These are phyloP conservation scores for Actinernus sp. DNA, from an alignment of 92 coral and sea anemone species.

Conservation along the genomic window DNA sequence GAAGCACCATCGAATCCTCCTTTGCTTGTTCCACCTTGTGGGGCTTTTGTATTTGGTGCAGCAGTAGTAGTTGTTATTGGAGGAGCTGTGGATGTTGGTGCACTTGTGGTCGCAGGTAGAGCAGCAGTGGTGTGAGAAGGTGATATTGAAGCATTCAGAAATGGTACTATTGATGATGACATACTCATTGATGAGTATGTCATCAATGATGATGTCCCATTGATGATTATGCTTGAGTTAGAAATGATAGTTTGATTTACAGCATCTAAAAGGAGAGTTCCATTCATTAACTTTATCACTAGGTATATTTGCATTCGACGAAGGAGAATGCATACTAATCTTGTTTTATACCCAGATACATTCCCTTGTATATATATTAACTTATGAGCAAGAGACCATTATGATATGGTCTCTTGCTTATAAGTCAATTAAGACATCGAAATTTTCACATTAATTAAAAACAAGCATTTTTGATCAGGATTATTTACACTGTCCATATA, in stretches of 20 bases:
- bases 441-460: too few relatives aligned
- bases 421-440: too few relatives aligned
- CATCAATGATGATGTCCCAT: background rate
- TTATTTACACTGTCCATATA: too few relatives aligned
- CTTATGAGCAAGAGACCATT: too few relatives aligned
- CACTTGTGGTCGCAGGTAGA: slow-evolving; percentile 5
- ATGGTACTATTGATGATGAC: background rate
- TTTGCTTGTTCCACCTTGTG: background rate
- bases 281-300: too few relatives aligned
- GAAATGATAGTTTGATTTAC: background rate
- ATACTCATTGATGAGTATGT: background rate
- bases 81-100: slow-evolving; percentile 3
- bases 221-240: background rate
- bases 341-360: too few relatives aligned
- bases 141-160: background rate
- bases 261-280: too few relatives aligned
- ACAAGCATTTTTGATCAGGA: too few relatives aligned
- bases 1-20: slow-evolving; percentile 84
- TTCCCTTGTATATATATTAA: too few relatives aligned
- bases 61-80: slow-evolving; percentile 22
- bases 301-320: too few relatives aligned
- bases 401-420: too few relatives aligned
- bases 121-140: background rate
- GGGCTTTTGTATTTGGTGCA: slow-evolving; percentile 7
- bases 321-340: too few relatives aligned